These are phyloP conservation scores for Ectobius pallidus DNA, from an alignment of 2,888 invertebrate genomes.

Conservation along the genomic window DNA sequence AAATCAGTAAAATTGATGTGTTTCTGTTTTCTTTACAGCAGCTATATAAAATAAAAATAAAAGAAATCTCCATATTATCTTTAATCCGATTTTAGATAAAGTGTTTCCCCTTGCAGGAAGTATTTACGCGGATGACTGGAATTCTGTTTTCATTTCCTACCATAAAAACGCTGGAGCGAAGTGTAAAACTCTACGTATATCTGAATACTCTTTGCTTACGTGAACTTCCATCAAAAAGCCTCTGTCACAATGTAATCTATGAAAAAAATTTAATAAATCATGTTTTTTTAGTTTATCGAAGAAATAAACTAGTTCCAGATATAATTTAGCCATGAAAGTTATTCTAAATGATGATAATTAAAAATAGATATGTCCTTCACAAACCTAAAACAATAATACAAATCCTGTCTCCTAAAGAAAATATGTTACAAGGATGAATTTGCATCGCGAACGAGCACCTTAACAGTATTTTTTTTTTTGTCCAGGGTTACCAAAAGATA, in stretches of 20 bases:
- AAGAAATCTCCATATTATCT: slow-evolving; percentile 31
- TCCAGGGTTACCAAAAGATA: too few species aligned
- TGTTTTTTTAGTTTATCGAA: too few species aligned
- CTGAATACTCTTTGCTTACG: background rate
- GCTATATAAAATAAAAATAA: slow-evolving; percentile 7
- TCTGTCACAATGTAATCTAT: background rate
- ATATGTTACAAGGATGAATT: too few species aligned
- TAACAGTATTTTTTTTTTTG: too few species aligned
- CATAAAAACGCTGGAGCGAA: slow-evolving; percentile 13
- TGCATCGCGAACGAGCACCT: too few species aligned
- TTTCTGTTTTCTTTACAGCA: slow-evolving; percentile 11
- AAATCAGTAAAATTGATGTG: slow-evolving; percentile 30
- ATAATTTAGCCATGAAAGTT: too few species aligned
- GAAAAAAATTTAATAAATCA: too few species aligned
- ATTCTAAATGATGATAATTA: too few species aligned
- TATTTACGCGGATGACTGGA: slow-evolving; percentile 27
- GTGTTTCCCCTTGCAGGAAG: slow-evolving; percentile 22
- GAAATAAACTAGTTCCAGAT: too few species aligned
- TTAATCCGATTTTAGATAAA: slow-evolving; percentile 31
- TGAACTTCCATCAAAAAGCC: background rate
- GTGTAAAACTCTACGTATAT: slow-evolving; percentile 2
- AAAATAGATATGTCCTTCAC: too few species aligned
- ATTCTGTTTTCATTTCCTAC: slow-evolving; percentile 10
- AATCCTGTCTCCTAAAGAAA: too few species aligned
- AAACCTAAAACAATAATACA: too few species aligned